A percentile compares a stretch with the other conserved stretches of the same genome.
Conservation (phyloP, 2,888 invertebrate species). For the Campaea margaritaria region DNA sequence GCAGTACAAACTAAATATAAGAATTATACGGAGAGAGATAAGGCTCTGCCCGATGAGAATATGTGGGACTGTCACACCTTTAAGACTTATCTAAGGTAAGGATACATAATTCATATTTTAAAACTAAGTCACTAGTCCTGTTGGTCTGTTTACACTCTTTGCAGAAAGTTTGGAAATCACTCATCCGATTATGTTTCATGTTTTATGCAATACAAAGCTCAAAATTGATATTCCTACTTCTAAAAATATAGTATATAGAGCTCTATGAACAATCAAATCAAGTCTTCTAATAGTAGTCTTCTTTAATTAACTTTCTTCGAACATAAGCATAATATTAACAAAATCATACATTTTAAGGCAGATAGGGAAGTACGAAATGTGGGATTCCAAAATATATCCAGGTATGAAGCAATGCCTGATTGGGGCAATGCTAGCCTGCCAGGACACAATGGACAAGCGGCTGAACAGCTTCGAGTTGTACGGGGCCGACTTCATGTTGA, state of each 20-base stretch:
- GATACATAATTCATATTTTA: background rate
- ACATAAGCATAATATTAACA: conserved; percentile 26
- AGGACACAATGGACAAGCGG: conserved; percentile 92
- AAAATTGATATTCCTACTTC: too few species aligned
- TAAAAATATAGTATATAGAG: too few species aligned
- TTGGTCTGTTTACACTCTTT: background rate
- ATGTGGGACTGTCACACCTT: conserved; percentile 98
- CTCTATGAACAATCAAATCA: too few species aligned
- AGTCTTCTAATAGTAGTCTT: too few species aligned
- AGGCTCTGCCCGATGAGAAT: conserved; percentile 93
- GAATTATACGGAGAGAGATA: conserved; percentile 88
- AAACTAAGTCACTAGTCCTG: background rate
- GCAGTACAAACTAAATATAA: conserved; percentile 96
- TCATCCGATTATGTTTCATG: too few species aligned
- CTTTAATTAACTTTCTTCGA: too few species aligned
- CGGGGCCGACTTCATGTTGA: conserved; percentile 98
- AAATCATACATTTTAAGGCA: conserved; percentile 77
- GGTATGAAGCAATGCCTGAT: conserved; percentile 91
- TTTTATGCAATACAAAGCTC: too few species aligned
- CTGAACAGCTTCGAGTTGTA: conserved; percentile 96
- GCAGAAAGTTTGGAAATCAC: too few species aligned
- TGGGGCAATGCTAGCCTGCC: conserved; percentile 94
- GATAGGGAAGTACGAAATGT: conserved; percentile 91
- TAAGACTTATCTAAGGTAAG: conserved; percentile 88
- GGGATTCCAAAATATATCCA: conserved; percentile 95